These are phyloP conservation scores for Frieseomelitta varia DNA, from an alignment of 1,140 invertebrate genomes.

Conservation along the genomic window DNA sequence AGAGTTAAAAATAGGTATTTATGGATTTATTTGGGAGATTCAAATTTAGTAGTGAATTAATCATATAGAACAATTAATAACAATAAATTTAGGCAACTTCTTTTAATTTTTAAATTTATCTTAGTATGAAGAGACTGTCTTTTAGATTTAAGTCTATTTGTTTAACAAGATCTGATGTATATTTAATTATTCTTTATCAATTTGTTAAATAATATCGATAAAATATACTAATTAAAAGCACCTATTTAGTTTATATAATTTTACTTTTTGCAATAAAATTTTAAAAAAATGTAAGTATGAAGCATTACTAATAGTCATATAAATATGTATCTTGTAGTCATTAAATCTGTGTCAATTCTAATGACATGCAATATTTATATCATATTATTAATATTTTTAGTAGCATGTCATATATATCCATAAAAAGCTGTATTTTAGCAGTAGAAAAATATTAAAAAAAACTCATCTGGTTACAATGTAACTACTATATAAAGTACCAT, in stretches of 20 bases:
- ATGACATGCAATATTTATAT: conserved; percentile 46
- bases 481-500: conserved; percentile 11
- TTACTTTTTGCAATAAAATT: conserved; percentile 42
- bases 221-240: conserved; percentile 23
- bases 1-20: conserved; percentile 26
- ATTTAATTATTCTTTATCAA: conserved; percentile 23
- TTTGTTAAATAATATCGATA: conserved; percentile 14
- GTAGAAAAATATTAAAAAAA: conserved; percentile 25
- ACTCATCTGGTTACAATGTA: conserved; percentile 24
- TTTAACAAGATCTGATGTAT: conserved; percentile 33
- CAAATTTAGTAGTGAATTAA: conserved; percentile 30
- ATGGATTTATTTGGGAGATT: conserved; percentile 31
- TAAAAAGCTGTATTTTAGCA: conserved; percentile 24
- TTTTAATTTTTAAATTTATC: conserved; percentile 32
- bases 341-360: conserved; percentile 57
- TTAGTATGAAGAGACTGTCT: conserved; percentile 60
- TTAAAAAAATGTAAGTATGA: conserved; percentile 42
- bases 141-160: conserved; percentile 36
- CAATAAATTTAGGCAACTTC: conserved; percentile 31
- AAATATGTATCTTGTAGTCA: conserved; percentile 47
- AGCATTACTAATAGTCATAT: conserved; percentile 49
- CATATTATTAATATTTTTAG: conserved; percentile 43
- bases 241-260: conserved; percentile 36
- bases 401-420: conserved; percentile 22
- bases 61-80: conserved; percentile 22